Percentiles rank a stretch among this genome's conserved stretches.
These are phyloP conservation scores for Peromyscus californicus DNA, from an alignment of 2,113 vertebrate species.

Conservation along the genomic window DNA sequence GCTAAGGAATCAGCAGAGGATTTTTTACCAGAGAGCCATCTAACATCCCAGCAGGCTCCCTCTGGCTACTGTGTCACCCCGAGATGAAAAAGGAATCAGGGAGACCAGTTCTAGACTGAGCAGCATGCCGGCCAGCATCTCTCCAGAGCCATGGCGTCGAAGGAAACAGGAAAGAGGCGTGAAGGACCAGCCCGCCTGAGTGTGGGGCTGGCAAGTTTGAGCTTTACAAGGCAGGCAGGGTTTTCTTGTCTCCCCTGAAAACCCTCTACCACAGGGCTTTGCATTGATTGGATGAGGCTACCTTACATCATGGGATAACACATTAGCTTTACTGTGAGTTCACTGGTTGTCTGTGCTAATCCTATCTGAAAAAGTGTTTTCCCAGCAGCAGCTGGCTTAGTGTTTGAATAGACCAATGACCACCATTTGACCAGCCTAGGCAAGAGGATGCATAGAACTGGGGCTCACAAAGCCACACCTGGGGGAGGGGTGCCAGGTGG, in stretches of 20 bases:
- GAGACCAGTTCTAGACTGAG: not conserved
- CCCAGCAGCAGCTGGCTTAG: not conserved
- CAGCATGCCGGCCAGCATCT: not conserved
- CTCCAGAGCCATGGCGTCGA: not conserved
- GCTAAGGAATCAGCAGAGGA: not conserved
- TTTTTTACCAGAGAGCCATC: not conserved
- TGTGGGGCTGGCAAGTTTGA: not conserved
- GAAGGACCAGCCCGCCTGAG: not conserved
- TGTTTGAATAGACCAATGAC: not conserved
- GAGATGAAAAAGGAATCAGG: not conserved
- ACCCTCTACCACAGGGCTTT: not conserved
- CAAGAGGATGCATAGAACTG: not conserved
- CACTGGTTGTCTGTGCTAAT: not conserved
- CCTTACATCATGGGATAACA: not conserved
- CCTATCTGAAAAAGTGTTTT: not conserved
- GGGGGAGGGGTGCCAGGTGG: not conserved
- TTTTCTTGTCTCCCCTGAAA: not conserved
- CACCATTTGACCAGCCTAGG: not conserved
- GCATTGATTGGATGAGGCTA: not conserved
- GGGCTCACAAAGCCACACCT: not conserved
- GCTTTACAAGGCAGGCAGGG: not conserved
- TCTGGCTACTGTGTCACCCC: not conserved
- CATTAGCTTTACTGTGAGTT: not conserved
- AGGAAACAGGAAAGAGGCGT: not conserved
- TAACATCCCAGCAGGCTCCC: not conserved